Evolutionary conservation across 2,113 vertebrate genomes (phyloP).

Genomic region (Enhydra lutris): DNA sequence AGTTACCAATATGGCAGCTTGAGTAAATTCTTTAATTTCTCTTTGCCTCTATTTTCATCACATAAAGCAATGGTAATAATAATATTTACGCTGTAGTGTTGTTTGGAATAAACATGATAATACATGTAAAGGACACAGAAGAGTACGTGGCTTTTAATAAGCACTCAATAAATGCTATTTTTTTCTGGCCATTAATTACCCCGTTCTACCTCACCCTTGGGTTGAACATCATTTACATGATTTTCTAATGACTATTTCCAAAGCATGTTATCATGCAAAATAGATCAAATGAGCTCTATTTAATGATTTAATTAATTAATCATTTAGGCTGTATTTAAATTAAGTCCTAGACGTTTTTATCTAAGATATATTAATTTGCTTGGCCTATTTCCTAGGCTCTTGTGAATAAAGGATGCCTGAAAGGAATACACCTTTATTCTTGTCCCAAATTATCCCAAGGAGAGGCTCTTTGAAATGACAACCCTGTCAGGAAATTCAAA

Average conservation of each 20-base stretch:
- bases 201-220: constrained; percentile 26
- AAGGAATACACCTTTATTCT: constrained; percentile 24
- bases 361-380: constrained; percentile 62
- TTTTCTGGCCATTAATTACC: constrained; percentile 51
- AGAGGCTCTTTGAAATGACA: constrained; percentile 15
- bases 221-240: constrained; percentile 64
- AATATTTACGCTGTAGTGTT: not conserved
- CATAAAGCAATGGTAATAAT: not conserved
- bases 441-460: constrained; percentile 25
- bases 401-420: constrained; percentile 50
- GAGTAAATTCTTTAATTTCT: not conserved
- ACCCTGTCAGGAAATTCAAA: constrained; percentile 22
- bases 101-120: constrained; percentile 13
- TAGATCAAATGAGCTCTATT: constrained; percentile 59
- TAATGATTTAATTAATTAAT: constrained; percentile 72
- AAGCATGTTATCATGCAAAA: constrained; percentile 65
- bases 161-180: constrained; percentile 39
- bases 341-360: constrained; percentile 52
- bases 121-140: not conserved
- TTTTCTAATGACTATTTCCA: constrained; percentile 63
- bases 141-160: constrained; percentile 17
- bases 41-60: not conserved
- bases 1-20: not conserved
- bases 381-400: constrained; percentile 24
- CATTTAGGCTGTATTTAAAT: constrained; percentile 67